Base-by-base conservation (phyloP, 2,797 vertebrate genomes). In the Malacoraja senta region DNA sequence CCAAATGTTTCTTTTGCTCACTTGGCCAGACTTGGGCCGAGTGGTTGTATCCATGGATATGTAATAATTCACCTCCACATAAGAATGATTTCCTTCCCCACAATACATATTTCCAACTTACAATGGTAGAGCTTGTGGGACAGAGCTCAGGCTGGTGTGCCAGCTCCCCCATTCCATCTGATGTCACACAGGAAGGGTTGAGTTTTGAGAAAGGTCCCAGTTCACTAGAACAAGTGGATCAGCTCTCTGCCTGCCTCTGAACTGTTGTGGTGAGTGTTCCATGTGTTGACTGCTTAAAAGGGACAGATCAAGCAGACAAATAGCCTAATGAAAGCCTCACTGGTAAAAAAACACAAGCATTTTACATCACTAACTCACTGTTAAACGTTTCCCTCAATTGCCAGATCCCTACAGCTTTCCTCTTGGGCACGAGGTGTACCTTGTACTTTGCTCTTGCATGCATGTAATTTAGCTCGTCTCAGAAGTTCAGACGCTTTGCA, bases 271-370 rank as follows among this genome's bases (percentile, higher is more conserved):
- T 76, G 90, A 92, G 38, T 88, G 26, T n/a, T 76, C 71, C 71
- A 76, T 29, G 44, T 92, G 38, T n/a, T 91, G 68, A 44, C 65
- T 72, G 12, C 88, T 76, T 58, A 92, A 76, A 91, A 15, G 13
- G 32, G 29, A 29, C 71, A n/a, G 71, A 92, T 76, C 71, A 92
- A 74, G 90, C 21, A 92, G 38, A n/a, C 29, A 44, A 24, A n/a
- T 53, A n/a, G 29, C 38, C 72, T 76, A 92, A 92, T 92, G 90
- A 92, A n/a, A 92, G 90, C 90, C 26, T 58, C 44, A 92, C 71
- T 76, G 71, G 71, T 53, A 0, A 71, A 29, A 29, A 76, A 58
- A 38, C 13, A 9, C 38, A 26, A 92, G 35, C 26, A 38, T 53
- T 76, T 92, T 76, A 53, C 71, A 92, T 92, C 76, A 24, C 72